Evolutionary conservation across 2,797 vertebrate species (phyloP).

Genomic region (Pelochelys cantorii): DNA sequence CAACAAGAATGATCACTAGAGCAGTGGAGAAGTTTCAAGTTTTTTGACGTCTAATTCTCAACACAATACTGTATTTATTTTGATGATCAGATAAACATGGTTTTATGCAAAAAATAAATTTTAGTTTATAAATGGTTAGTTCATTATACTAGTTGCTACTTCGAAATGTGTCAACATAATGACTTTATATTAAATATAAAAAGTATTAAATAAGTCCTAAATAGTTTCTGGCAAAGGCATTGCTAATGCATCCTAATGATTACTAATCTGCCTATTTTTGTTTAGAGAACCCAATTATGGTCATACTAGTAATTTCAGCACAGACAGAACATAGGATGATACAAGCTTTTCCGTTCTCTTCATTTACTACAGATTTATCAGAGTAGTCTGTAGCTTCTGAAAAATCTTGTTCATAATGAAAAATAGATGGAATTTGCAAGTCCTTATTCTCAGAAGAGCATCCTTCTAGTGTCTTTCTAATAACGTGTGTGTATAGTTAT

Average conservation of each 20-base stretch:
- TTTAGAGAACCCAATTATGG: conserved; percentile 69
- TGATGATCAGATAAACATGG: neutral
- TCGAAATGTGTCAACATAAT: conserved; percentile 52
- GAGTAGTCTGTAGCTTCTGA: neutral
- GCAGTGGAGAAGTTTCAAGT: conserved; percentile 26
- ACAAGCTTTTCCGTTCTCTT: conserved; percentile 17
- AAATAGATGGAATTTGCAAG: neutral
- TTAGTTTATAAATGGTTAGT: neutral
- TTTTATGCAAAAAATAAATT: conserved; percentile 20
- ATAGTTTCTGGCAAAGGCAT: conserved; percentile 61
- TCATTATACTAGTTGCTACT: conserved; percentile 39
- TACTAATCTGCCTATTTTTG: conserved; percentile 68
- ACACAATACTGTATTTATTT: neutral
- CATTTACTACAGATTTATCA: neutral
- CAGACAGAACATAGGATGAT: conserved; percentile 8
- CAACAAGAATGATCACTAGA: conserved; percentile 12
- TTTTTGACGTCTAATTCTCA: neutral
- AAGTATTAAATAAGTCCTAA: conserved; percentile 70
- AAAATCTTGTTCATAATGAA: neutral
- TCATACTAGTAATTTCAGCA: conserved; percentile 60
- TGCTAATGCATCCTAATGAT: conserved; percentile 60
- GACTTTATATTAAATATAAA: conserved; percentile 48
- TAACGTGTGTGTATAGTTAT: too few species aligned
- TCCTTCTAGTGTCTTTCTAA: neutral
- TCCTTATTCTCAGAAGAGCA: neutral